Base-by-base conservation (phyloP, 2,888 invertebrate genomes). In the Drosophila vallismaia region DNA sequence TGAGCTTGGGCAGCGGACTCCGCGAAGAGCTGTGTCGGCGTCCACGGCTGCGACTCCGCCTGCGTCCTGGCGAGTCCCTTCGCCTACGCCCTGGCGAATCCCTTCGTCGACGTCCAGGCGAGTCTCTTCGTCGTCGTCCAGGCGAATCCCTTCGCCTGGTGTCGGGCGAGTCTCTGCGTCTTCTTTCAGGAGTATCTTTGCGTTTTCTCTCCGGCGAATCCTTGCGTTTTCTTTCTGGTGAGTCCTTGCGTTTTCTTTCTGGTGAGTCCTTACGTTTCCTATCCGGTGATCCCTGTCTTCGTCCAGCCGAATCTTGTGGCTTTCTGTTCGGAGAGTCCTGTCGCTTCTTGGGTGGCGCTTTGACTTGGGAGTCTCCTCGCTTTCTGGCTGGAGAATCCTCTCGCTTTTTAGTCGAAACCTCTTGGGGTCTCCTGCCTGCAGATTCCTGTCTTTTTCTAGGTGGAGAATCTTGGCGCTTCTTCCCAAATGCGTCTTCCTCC, bases 11-110 rank as follows among this genome's bases (percentile, higher is more conserved):
- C 26, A 50, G 55, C 8, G 63, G 66, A 14, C 74, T 76, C 9
- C 63, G 75, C 4, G 84, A 76, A 0, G 59, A 55, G 26, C 79
- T 81, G 33, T 69, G 81, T 3, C 83, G 67, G 1, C 80, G 63
- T 1, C 76, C 76, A 4, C 73, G 78, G 12, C 79, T 82, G 9
- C 74, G 79, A 45, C 77, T 77, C 24, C 77, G 76, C 24, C 64
- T 29, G n/a, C 64, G 64, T 45, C 58, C 59, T 3, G 75, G 67
- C 12, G 75, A 74, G 0, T 63, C 74, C 4, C 67, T 60, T 0
- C 81, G 84, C 52, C 70, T 75, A 1, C 79, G 68, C 1, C 44
- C 58, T 3, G 80, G 66, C 0, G 79, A 79, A 0, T 77, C 77
- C 7, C 75, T 75, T 3, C 80, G 75, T 44, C 48, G 58, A 4